Conservation (phyloP, 2,888 invertebrate species). For the Meta bourneti region DNA sequence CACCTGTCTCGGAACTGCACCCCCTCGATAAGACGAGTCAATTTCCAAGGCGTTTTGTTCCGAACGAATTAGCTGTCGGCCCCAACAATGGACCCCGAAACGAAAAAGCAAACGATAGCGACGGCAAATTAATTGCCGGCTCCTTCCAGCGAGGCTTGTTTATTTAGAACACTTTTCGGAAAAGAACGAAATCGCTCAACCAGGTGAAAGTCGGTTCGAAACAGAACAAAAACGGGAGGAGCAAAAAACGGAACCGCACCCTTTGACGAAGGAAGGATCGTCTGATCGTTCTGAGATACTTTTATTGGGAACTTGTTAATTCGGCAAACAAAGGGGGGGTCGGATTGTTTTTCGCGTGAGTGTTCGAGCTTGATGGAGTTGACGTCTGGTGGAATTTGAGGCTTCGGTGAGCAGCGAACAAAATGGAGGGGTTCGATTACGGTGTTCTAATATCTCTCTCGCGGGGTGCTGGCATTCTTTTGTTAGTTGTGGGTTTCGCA, state of each 20-base stretch:
- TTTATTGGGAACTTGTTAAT: slow-evolving; percentile 57
- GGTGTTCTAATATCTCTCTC: not conserved
- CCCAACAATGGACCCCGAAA: slow-evolving; percentile 8
- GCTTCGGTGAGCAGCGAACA: slow-evolving; percentile 29
- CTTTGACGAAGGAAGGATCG: not conserved
- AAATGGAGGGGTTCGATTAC: slow-evolving; percentile 8
- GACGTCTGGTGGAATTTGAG: slow-evolving; percentile 37
- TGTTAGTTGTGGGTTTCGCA: not conserved
- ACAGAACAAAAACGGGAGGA: not conserved
- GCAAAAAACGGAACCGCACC: slow-evolving; percentile 31
- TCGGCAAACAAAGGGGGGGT: slow-evolving; percentile 42
- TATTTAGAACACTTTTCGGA: slow-evolving; percentile 18
- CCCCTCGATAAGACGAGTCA: slow-evolving; percentile 15
- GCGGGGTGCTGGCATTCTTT: not conserved
- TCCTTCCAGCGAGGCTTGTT: slow-evolving; percentile 19
- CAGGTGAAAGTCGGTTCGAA: slow-evolving; percentile 17
- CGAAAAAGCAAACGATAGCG: not conserved
- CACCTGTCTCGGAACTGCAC: slow-evolving; percentile 8
- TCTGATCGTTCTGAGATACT: slow-evolving; percentile 27
- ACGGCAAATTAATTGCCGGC: slow-evolving; percentile 38
- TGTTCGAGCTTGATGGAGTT: slow-evolving; percentile 3
- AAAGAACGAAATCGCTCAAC: not conserved
- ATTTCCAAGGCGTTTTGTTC: slow-evolving; percentile 9
- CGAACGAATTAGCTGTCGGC: slow-evolving; percentile 25
- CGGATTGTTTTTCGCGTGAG: slow-evolving; percentile 17